Base-by-base conservation (phyloP, 2,113 vertebrate genomes). In the Albula goreensis region DNA sequence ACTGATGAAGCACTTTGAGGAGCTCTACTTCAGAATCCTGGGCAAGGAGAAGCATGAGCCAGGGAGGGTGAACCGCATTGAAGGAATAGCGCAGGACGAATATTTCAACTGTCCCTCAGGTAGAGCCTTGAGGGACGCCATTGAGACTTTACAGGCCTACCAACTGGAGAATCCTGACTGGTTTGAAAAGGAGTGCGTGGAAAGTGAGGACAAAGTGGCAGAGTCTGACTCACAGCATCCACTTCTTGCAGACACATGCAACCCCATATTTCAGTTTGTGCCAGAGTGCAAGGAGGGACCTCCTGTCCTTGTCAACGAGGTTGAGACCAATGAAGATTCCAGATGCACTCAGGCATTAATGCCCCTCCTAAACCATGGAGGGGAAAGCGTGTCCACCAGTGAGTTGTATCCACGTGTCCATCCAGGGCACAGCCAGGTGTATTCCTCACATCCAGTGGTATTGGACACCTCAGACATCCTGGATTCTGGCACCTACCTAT, bases 1-100 rank as follows among this genome's bases (percentile, higher is more conserved):
- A 0, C 95, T 99, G 85, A 98, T 98, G 97, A 96, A 96, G 90
- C 96, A 95, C 77, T 97, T 99, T 4, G 97, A 99, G 86, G 97
- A 98, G 85, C 90, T 99, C 51, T 98, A 95, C 93, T 98, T 99
- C 90, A 95, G 97, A 17, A 96, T 99, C 83, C 92, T 99, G 88
- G 97, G 98, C 83, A 19, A 96, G 60, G 97, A 99, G 89, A 98
- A 97, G 92, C 97, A 98, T 57, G 95, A 96, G 81, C 97, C 97
- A 0, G 96, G 95, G 19, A 93, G 92, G 12, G 94, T 97, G 85
- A 96, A 96, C 89, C 94, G 94, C 5, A 93, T 99, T 0, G 88
- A 87, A 85, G 97, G 96, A 74, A 96, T 99, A 49, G 89, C 95
- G 0, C 91, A 88, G 0, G 94, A 97, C 0, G 97, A 96, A 41